These are phyloP conservation scores for Rhyacophila evoluta DNA, from an alignment of 2,888 invertebrate genomes.

Conservation along the genomic window DNA sequence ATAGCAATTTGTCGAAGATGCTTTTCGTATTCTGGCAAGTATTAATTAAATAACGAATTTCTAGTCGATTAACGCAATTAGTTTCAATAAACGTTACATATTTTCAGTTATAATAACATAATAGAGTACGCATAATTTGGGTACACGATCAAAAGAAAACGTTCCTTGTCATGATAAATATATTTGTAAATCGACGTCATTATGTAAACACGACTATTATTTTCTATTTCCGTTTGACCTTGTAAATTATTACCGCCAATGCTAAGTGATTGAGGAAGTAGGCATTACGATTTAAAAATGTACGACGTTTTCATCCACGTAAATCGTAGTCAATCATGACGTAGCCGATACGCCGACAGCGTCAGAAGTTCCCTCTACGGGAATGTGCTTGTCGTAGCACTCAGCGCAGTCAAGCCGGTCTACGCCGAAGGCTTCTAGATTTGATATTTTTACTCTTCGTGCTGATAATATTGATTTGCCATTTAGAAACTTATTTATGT, in stretches of 20 bases:
- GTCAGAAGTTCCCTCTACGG: no score
- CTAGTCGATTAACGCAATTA: no score
- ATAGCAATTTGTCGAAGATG: no score
- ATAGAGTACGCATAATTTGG: no score
- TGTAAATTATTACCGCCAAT: neutral
- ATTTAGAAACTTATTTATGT: neutral
- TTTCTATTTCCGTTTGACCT: slow-evolving; percentile 6
- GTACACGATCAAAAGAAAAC: neutral
- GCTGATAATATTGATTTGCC: slow-evolving; percentile 14
- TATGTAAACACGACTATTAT: neutral
- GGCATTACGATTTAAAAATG: no score
- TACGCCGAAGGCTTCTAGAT: neutral
- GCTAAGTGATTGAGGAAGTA: neutral
- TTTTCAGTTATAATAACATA: no score
- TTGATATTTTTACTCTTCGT: slow-evolving; percentile 13
- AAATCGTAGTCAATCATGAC: no score
- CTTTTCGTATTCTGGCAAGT: no score
- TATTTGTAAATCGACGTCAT: neutral
- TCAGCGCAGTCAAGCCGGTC: neutral
- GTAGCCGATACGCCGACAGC: no score
- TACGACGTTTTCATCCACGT: no score
- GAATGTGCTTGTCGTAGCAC: slow-evolving; percentile 8
- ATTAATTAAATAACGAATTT: no score
- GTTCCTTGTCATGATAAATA: neutral
- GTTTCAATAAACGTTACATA: no score